Conservation (phyloP, 2,113 vertebrate species). For the Oenanthe melanoleuca region DNA sequence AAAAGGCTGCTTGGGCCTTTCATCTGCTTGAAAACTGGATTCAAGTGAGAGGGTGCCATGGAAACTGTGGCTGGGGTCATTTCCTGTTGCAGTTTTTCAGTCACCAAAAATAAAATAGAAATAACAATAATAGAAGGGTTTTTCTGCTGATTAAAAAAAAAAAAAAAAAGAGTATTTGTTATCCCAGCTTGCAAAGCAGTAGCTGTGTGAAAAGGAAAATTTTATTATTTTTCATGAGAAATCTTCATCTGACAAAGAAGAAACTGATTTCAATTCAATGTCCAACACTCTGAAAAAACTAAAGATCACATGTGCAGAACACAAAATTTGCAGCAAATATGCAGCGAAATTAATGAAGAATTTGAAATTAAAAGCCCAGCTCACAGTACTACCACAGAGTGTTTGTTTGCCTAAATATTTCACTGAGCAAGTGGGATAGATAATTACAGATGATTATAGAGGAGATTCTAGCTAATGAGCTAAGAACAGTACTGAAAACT, state of each 20-base stretch:
- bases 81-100: slow-evolving; percentile 84
- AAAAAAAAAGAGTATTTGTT: slow-evolving; percentile 24
- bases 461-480: background rate
- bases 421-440: background rate
- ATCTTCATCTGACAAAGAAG: background rate
- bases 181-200: slow-evolving; percentile 16
- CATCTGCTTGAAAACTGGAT: slow-evolving; percentile 83
- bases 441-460: background rate
- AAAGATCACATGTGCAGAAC: background rate
- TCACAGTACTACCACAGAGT: accelerated
- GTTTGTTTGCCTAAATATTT: background rate
- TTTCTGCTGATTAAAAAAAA: slow-evolving; percentile 55
- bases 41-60: slow-evolving; percentile 82
- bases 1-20: slow-evolving; percentile 82
- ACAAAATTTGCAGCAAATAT: background rate
- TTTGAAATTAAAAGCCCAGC: background rate
- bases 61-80: slow-evolving; percentile 86
- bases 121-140: slow-evolving; percentile 3
- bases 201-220: slow-evolving; percentile 22
- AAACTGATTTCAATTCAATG: background rate
- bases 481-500: background rate
- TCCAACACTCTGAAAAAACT: background rate
- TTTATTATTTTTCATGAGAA: background rate
- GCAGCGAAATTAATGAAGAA: background rate
- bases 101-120: slow-evolving; percentile 55